Base-by-base conservation (phyloP, 2,888 invertebrate genomes). In the Trichogramma evanescens region DNA sequence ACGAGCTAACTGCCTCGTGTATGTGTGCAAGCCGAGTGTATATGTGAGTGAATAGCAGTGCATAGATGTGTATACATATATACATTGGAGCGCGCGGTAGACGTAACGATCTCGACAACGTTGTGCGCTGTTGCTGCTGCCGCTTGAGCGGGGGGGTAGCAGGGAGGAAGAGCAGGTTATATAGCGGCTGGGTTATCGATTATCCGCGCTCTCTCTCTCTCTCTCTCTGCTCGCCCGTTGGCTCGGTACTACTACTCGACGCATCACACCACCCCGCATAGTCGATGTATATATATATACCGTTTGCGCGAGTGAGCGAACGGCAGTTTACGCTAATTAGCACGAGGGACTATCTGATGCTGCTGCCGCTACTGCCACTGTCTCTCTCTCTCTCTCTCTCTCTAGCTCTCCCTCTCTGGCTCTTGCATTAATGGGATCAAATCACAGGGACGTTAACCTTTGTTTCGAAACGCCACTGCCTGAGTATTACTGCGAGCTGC, bases 311-410 rank as follows among this genome's bases (percentile, higher is more conserved):
- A 42, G 50, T 13, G 54, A 46, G 49, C 13, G 13, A 50, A 39
- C 66, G 59, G 68, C 71, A 71, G 70, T 69, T 69, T 69, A 70
- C 70, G 69, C 71, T 70, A 71, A 71, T 71, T 71, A 71, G 69
- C 69, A 67, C 67, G 67, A 68, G 69, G 69, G 69, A 26, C 26
- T 26, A 26, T 26, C 26, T 26, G 26, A 26, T 26, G 26, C 48
- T 10, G 48, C 48, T 48, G 10, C 48, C 48, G n/a, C 6, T 48
- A 13, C 48, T 48, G 6, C 48, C 8, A 13, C 10, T 13, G 26
- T 48, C 13, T 9, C 39, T 39, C 43, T 5, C 39, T 42, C 48
- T 52, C 40, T 44, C 40, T 48, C 49, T 44, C 44, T 26, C 10
- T 42, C 56, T 40, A 50, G 41, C 40, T 50, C 51, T 45, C 56